These are phyloP conservation scores for Eudiplozoon nipponicum DNA, from an alignment of 2,888 invertebrate genomes.

Conservation along the genomic window DNA sequence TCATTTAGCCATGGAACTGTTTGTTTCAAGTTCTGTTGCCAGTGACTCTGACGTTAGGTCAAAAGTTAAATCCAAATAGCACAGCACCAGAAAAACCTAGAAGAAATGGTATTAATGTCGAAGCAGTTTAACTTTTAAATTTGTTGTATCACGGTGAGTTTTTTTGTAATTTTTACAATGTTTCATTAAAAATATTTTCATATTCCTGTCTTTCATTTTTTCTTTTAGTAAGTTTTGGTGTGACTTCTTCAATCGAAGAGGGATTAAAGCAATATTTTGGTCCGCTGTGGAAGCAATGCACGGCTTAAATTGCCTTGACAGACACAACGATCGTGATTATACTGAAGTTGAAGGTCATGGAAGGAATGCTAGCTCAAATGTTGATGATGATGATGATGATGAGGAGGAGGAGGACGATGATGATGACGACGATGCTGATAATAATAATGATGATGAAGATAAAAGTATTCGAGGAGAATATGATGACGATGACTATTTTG, in stretches of 20 bases:
- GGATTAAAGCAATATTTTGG: slow-evolving; percentile 51
- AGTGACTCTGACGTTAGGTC: no score
- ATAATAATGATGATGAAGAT: slow-evolving; percentile 12
- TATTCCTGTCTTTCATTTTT: background rate
- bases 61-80: no score
- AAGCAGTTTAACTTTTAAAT: no score
- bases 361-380: no score
- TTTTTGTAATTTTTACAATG: no score
- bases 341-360: background rate
- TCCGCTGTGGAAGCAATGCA: slow-evolving; percentile 38
- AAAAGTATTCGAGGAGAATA: background rate
- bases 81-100: no score
- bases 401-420: slow-evolving; percentile 15
- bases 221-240: slow-evolving; percentile 38
- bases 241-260: slow-evolving; percentile 41
- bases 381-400: slow-evolving; percentile 15
- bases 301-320: background rate
- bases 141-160: no score
- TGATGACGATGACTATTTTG: background rate
- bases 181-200: background rate
- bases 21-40: no score
- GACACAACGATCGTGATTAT: background rate
- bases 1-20: no score
- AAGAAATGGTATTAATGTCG: no score
- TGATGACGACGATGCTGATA: slow-evolving; percentile 15